A percentile compares a stretch with the other conserved stretches of the same genome.
Evolutionary conservation across 1,140 invertebrate genomes (phyloP).

Genomic region (Diprion similis): DNA sequence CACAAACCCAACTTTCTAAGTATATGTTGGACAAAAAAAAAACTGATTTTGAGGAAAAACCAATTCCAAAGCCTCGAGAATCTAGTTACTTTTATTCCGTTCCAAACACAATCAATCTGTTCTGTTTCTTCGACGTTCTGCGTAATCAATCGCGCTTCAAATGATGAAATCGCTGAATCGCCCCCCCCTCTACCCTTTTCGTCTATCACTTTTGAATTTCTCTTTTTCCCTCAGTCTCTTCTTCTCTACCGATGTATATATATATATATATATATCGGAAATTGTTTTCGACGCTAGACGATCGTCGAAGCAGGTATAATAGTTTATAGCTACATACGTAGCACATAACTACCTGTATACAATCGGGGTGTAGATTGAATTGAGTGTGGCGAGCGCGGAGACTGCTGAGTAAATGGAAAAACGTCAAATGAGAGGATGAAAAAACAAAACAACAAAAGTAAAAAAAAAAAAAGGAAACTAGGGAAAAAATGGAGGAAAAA

Average conservation of each 20-base stretch:
- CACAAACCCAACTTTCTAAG: too few relatives aligned
- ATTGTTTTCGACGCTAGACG: not conserved
- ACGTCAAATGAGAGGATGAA: conserved; percentile 19
- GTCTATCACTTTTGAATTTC: not conserved
- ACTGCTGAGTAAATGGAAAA: conserved; percentile 11
- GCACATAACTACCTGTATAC: too few relatives aligned
- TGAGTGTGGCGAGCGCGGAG: not conserved
- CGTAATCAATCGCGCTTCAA: too few relatives aligned
- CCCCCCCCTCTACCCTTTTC: too few relatives aligned
- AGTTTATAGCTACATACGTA: conserved; percentile 15
- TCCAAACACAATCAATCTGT: too few relatives aligned
- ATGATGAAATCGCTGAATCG: too few relatives aligned
- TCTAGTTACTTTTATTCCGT: too few relatives aligned
- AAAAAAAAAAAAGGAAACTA: conserved; percentile 28
- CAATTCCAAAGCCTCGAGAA: too few relatives aligned
- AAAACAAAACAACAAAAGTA: conserved; percentile 17
- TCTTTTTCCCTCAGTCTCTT: conserved; percentile 1
- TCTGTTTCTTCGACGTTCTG: too few relatives aligned
- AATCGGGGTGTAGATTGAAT: too few relatives aligned
- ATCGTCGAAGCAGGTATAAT: conserved; percentile 8
- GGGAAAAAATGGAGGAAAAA: conserved; percentile 21
- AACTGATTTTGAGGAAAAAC: too few relatives aligned
- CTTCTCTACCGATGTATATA: not conserved
- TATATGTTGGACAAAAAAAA: too few relatives aligned
- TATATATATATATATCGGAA: conserved; percentile 4